Percentiles rank a stretch among this genome's conserved stretches.
phyloP scores from a whole-genome alignment of 2,113 vertebrate species.

The Colaptes auratus region DNA sequence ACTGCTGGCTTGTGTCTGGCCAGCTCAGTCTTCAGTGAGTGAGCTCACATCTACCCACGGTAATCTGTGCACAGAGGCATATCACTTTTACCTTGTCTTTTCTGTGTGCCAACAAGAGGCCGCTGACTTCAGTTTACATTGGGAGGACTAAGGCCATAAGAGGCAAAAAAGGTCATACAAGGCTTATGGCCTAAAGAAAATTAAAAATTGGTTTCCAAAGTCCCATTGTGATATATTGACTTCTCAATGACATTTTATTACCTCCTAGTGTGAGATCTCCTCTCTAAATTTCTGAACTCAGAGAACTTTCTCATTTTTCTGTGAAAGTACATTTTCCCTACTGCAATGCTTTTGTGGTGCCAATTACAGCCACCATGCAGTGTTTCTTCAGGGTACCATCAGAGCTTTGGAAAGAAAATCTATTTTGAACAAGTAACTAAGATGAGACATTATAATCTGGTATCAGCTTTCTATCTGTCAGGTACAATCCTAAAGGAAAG shows the following conservation, averaged over 20 bases:
- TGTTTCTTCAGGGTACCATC: not conserved
- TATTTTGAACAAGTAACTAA: slow-evolving; percentile 26
- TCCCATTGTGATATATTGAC: not conserved
- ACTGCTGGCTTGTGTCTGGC: not conserved
- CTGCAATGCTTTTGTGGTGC: not conserved
- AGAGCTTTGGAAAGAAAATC: not conserved
- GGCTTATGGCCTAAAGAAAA: not conserved
- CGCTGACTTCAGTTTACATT: not conserved
- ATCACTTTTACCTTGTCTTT: not conserved
- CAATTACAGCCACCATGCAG: not conserved
- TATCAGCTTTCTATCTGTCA: slow-evolving; percentile 42
- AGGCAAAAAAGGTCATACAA: not conserved
- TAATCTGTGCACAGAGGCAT: accelerated
- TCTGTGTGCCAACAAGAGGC: not conserved
- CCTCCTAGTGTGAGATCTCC: not conserved
- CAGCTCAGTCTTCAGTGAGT: accelerated
- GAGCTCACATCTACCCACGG: accelerated
- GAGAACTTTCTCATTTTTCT: not conserved
- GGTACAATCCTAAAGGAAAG: slow-evolving; percentile 18
- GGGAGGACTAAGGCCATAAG: not conserved
- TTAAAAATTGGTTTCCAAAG: not conserved
- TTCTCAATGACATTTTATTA: not conserved
- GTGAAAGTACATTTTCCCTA: not conserved
- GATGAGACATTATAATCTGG: not conserved
- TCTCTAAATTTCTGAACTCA: not conserved